Base-by-base conservation (phyloP, 2,797 vertebrate species). In the Mareca strepera region DNA sequence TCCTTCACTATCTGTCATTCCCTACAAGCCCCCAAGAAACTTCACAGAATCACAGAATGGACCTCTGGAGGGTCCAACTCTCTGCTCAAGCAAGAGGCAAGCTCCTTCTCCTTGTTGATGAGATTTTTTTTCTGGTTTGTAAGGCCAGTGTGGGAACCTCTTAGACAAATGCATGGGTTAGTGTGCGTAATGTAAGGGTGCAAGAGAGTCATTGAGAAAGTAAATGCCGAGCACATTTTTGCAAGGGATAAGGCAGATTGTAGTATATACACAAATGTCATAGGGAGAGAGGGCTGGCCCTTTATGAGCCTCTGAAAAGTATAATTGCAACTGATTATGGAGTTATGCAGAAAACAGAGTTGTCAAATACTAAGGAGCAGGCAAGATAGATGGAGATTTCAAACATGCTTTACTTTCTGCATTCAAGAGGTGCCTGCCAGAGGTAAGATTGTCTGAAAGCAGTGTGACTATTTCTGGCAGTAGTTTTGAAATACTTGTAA, bases 391-490 rank as follows among this genome's bases (percentile, higher is more conserved):
- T 31, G 37, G 12, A 86, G 10, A 79, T 68, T 44, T 73, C 43
- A 83, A 79, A 90, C 29, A 69, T 66, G 23, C 50, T 81, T 62
- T 53, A 41, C 29, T 63, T 92, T 86, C 63, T 90, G 33, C 23
- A 17, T 92, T 86, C 44, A 77, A 25, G 33, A 43, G 4, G 14
- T 48, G 50, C 31, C 35, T 91, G 48, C 26, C 58, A 83, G 74
- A 91, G 73, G 8, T n/a, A 26, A 63, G n/a, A 29, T 22, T 86
- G 39, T 74, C 77, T 94, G 77, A 92, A 93, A 95, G 59, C 29
- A 20, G 35, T 9, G 29, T 79, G 39, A 44, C 70, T 88, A 55
- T 86, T 93, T 92, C 86, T 96, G 92, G 74, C 50, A 93, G 22
- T 56, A 82, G 37, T 69, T 90, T 92, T 94, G 21, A 93, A 88